Evolutionary conservation across 2,797 vertebrate species (phyloP).

Genomic region (Etheostoma perlongum): DNA sequence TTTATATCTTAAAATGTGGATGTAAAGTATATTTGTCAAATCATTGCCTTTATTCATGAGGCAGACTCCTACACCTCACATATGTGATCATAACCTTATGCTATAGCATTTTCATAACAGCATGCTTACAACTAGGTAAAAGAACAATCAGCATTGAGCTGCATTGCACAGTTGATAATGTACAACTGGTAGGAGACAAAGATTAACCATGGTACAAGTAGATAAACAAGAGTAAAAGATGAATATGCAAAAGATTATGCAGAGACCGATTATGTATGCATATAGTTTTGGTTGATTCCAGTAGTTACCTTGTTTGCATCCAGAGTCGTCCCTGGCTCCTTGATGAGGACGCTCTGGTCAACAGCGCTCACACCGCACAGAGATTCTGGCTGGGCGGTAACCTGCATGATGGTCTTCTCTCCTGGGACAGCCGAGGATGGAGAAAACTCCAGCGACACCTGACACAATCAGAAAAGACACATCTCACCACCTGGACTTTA

Average conservation of each 20-base stretch:
- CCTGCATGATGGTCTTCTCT: slow-evolving; percentile 56
- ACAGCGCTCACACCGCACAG: slow-evolving; percentile 88
- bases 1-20: not conserved
- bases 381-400: slow-evolving; percentile 81
- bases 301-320: slow-evolving; percentile 76
- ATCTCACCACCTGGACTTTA: not conserved
- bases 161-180: not conserved
- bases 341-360: slow-evolving; percentile 88
- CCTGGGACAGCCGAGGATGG: no score
- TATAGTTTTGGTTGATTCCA: not conserved
- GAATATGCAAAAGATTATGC: not conserved
- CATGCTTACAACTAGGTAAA: not conserved
- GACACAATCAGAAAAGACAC: slow-evolving; percentile 26
- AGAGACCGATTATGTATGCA: no score
- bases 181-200: not conserved
- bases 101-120: not conserved
- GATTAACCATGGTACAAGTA: not conserved
- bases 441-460: slow-evolving; percentile 87
- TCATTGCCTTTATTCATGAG: not conserved
- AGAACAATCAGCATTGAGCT: not conserved
- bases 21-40: not conserved
- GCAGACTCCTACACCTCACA: not conserved
- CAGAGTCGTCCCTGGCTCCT: slow-evolving; percentile 82
- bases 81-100: not conserved
- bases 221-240: not conserved